Percentiles rank a stretch among this genome's conserved stretches.
phyloP scores from a whole-genome alignment of 2,113 vertebrate genomes.

The Paramisgurnus dabryanus region DNA sequence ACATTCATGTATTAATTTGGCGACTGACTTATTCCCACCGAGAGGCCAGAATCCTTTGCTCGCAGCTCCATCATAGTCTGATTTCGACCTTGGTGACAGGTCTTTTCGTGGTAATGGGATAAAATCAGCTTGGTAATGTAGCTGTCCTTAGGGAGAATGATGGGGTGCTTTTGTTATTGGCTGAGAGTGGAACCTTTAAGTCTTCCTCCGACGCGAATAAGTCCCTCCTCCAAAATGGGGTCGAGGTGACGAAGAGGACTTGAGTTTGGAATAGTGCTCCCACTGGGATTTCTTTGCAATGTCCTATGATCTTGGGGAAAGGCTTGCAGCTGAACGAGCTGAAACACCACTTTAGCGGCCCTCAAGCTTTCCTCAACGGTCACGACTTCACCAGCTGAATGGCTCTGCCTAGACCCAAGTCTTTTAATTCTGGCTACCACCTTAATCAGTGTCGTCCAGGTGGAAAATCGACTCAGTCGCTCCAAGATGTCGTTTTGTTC shows the following conservation, averaged over 20 bases:
- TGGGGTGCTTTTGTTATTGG: conserved; percentile 7
- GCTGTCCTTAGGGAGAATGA: conserved; percentile 9
- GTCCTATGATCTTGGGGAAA: too few relatives aligned
- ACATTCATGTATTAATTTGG: background rate
- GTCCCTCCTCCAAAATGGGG: conserved; percentile 13
- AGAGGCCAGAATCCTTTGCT: background rate
- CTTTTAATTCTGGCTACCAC: too few relatives aligned
- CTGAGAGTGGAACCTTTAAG: background rate
- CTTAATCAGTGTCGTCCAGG: too few relatives aligned
- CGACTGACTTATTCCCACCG: background rate
- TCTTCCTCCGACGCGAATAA: background rate
- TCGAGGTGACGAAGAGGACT: background rate
- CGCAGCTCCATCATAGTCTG: background rate
- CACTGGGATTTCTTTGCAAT: too few relatives aligned
- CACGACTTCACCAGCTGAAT: too few relatives aligned
- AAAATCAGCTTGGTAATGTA: conserved; percentile 32
- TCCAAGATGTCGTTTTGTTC: background rate
- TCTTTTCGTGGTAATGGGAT: conserved; percentile 12
- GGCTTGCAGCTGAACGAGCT: too few relatives aligned
- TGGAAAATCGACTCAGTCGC: too few relatives aligned
- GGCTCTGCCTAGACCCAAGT: too few relatives aligned
- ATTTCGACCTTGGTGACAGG: conserved; percentile 24
- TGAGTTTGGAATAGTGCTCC: too few relatives aligned
- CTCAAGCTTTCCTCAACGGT: too few relatives aligned
- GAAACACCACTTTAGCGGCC: too few relatives aligned